These are phyloP conservation scores for Potamarius usumacintae DNA, from an alignment of 2,113 vertebrate genomes.

Conservation along the genomic window DNA sequence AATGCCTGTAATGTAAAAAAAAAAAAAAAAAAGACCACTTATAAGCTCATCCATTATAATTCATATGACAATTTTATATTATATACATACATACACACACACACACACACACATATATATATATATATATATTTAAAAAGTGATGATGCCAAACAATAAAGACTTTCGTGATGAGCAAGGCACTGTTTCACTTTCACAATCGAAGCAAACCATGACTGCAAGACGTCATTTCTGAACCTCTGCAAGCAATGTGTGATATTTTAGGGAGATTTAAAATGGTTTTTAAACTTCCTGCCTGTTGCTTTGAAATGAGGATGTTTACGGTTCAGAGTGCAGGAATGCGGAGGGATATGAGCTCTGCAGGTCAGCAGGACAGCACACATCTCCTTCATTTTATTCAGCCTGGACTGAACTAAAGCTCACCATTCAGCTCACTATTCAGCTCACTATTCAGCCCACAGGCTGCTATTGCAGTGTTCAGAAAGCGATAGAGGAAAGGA, in stretches of 20 bases:
- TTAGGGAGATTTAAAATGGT: conserved; percentile 40
- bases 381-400: conserved; percentile 35
- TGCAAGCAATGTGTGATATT: conserved; percentile 24
- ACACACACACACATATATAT: no score
- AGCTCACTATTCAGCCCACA: background rate
- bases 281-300: conserved; percentile 51
- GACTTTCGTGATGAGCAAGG: background rate
- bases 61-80: background rate
- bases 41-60: background rate
- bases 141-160: background rate
- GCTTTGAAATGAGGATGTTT: conserved; percentile 62
- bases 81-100: no score
- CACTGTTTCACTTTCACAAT: conserved; percentile 23
- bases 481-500: background rate
- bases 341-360: conserved; percentile 48
- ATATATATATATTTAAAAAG: no score
- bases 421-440: background rate
- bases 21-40: no score
- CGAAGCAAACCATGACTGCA: background rate
- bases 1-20: background rate
- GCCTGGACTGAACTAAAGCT: background rate
- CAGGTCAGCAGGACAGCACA: conserved; percentile 51
- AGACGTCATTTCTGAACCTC: conserved; percentile 23
- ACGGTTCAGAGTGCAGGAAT: conserved; percentile 57
- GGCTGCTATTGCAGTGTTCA: background rate